phyloP scores from a whole-genome alignment of 1,140 invertebrate genomes.

The Oryzaephilus surinamensis region DNA sequence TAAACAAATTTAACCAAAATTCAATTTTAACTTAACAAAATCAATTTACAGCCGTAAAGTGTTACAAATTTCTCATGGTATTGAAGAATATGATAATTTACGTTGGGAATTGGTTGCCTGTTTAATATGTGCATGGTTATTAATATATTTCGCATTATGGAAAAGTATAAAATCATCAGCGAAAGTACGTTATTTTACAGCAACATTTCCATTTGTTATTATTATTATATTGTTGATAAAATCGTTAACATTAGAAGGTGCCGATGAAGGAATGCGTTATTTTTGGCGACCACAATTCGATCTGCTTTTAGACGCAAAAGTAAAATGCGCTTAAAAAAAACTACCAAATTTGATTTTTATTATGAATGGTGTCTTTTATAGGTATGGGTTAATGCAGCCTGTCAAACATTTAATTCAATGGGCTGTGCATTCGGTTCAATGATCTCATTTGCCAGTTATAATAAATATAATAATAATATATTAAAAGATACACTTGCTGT shows the following conservation, averaged over 20 bases:
- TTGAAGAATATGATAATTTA: constrained; percentile 69
- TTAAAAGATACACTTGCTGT: constrained; percentile 75
- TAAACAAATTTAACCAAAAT: constrained; percentile 13
- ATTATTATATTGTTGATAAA: constrained; percentile 70
- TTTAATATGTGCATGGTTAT: constrained; percentile 74
- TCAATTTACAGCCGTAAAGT: constrained; percentile 44
- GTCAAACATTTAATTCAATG: constrained; percentile 88
- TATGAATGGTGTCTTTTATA: constrained; percentile 38
- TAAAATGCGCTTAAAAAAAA: constrained; percentile 23
- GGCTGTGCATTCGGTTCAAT: constrained; percentile 86
- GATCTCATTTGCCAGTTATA: constrained; percentile 92
- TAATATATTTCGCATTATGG: constrained; percentile 89
- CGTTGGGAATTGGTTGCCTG: constrained; percentile 81
- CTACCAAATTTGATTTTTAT: background rate
- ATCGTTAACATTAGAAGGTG: constrained; percentile 71
- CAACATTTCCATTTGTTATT: constrained; percentile 71
- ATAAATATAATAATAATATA: constrained; percentile 84
- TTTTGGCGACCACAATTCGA: constrained; percentile 85
- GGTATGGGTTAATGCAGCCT: constrained; percentile 85
- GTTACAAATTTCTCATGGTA: constrained; percentile 67
- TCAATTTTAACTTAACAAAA: background rate
- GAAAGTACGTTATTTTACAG: constrained; percentile 76
- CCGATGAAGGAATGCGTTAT: constrained; percentile 64
- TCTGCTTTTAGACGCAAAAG: constrained; percentile 69
- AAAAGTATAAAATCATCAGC: constrained; percentile 83